Base-by-base conservation (phyloP, 53 echinoderm and acorn worm genomes). In the Paelopatides confundens region DNA sequence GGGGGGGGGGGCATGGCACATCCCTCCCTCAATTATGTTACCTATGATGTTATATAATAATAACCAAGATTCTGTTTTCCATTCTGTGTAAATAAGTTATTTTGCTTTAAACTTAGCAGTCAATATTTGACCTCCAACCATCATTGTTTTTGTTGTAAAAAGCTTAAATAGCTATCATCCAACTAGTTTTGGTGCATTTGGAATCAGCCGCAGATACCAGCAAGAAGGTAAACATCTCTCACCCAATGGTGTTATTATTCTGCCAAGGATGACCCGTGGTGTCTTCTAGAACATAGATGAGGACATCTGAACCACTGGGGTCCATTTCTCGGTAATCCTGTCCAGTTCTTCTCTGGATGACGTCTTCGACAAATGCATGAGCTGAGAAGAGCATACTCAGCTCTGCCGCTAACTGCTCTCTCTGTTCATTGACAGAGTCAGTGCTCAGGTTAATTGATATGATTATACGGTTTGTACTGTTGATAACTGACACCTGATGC, bases 401-500 rank as follows among this genome's bases (percentile, higher is more conserved):
- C n/a, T 70, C 62, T 47, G 58, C 58, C 43, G 86, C 62, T 0
- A 96, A 52, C 49, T 58, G 32, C 15, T 83, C 76, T 33, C 81
- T 58, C 54, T 94, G 85, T 10, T 51, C 79, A 5, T 85, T 32
- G 2, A 94, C 79, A n/a, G 68, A 71, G 4, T 69, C 82, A 1
- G 96, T 92, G 21, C 86, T 85, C 62, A 94, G 66, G 66, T 90
- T 88, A 9, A 90, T 82, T 8, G 77, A 94, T 13, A 96, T 50
- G 79, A 96, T 87, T 24, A 85, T 92, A 3, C 94, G 90, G 68
- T 96, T 93, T 26, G 89, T 79, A 68, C 94, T 94, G 87, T 94
- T 93, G 77, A 96, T 94, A 28, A 96, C 31, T 4, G 96, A 93
- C 66, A 96, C 92, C 96, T 96, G 85, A 67, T 67, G 35, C 32